These are phyloP conservation scores for Frankliniella fusca DNA, from an alignment of 2,888 invertebrate genomes.

Conservation along the genomic window DNA sequence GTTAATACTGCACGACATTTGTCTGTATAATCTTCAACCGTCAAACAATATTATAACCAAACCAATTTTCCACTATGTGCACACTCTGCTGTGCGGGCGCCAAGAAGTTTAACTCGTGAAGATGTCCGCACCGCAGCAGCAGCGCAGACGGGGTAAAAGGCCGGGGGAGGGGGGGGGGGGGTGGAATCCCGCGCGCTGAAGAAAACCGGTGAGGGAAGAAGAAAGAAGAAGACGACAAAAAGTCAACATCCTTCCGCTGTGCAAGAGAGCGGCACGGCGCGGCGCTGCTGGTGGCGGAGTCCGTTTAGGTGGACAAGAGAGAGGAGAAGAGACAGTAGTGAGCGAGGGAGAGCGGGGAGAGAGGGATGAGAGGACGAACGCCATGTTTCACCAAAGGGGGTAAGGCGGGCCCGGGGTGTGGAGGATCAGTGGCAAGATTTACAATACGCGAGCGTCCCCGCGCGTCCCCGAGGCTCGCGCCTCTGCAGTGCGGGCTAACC, in stretches of 20 bases:
- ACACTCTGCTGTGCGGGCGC: not conserved
- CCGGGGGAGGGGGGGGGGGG: too few species aligned
- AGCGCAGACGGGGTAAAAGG: not conserved
- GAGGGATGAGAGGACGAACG: too few species aligned
- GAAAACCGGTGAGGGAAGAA: not conserved
- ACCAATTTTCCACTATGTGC: not conserved
- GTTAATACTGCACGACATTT: too few species aligned
- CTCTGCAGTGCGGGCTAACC: too few species aligned
- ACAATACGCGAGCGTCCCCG: not conserved
- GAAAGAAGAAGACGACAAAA: slow-evolving; percentile 1
- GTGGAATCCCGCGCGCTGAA: too few species aligned
- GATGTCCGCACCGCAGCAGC: not conserved
- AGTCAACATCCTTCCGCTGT: slow-evolving; percentile 4
- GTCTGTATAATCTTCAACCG: too few species aligned
- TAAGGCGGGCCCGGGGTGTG: not conserved
- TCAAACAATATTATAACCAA: not conserved
- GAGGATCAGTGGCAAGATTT: not conserved
- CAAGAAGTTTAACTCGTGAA: not conserved
- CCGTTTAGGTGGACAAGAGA: not conserved
- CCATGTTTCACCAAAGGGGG: too few species aligned
- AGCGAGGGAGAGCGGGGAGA: too few species aligned
- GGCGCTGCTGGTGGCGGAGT: not conserved
- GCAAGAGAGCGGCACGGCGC: not conserved
- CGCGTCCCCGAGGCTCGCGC: too few species aligned
- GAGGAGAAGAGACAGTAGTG: too few species aligned